phyloP scores from a whole-genome alignment of 2,113 vertebrate genomes.

The Cinclus mexicanus region DNA sequence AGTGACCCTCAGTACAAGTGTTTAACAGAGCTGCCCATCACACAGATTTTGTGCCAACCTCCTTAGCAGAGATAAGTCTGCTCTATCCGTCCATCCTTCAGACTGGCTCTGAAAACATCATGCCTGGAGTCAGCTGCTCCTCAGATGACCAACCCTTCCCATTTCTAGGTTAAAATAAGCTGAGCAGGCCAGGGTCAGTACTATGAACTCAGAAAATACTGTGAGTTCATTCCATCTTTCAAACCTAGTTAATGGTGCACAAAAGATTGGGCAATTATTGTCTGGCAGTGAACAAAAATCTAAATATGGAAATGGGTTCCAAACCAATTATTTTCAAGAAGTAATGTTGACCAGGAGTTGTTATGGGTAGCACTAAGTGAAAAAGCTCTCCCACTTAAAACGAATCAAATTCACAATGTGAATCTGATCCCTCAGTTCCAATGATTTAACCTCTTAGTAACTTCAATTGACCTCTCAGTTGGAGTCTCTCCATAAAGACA shows the following conservation, averaged over 20 bases:
- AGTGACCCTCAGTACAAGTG: neutral
- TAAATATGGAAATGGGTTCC: neutral
- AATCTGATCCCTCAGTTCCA: neutral
- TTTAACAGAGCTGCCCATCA: neutral
- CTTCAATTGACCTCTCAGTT: neutral
- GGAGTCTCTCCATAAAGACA: neutral
- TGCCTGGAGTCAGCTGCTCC: neutral
- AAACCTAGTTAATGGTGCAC: neutral
- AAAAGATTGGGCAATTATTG: neutral
- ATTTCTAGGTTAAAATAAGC: neutral
- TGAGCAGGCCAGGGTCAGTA: neutral
- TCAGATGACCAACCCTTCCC: neutral
- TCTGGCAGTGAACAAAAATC: neutral
- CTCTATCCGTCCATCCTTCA: neutral
- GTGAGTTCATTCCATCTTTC: neutral
- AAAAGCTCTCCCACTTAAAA: neutral
- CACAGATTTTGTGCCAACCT: neutral
- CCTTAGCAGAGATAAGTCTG: neutral
- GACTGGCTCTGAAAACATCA: neutral
- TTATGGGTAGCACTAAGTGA: neutral
- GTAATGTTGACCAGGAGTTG: neutral
- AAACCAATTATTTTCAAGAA: neutral
- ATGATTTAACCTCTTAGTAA: neutral
- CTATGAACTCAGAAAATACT: neutral
- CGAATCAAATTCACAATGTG: neutral